phyloP scores from a whole-genome alignment of 2,113 vertebrate species.

The Podocnemis expansa region DNA sequence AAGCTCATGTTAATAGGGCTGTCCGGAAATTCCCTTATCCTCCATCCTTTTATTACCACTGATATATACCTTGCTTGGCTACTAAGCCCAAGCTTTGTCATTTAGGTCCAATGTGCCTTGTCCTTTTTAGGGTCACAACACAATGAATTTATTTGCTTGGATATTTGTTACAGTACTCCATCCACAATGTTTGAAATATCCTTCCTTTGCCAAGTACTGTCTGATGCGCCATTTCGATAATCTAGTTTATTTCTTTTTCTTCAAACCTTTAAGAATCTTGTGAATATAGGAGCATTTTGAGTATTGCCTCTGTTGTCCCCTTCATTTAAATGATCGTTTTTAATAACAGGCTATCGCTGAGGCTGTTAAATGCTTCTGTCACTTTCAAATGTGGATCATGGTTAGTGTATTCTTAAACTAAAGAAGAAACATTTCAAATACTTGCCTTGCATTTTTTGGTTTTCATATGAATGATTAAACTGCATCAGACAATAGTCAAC shows the following conservation, averaged over 20 bases:
- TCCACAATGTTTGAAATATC: neutral
- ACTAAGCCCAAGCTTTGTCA: neutral
- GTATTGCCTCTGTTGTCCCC: neutral
- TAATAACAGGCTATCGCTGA: neutral
- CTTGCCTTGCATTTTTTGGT: neutral
- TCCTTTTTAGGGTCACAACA: neutral
- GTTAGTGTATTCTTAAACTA: neutral
- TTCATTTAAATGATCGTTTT: neutral
- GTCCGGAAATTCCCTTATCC: neutral
- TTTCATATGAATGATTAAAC: neutral
- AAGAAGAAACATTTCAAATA: neutral
- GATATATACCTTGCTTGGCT: neutral
- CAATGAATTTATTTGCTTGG: neutral
- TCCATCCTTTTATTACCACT: neutral
- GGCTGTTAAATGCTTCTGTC: neutral
- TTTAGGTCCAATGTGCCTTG: neutral
- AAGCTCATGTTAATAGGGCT: neutral
- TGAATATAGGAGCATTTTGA: neutral
- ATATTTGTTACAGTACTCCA: neutral
- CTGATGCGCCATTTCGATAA: neutral
- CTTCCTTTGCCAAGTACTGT: rapidly evolving
- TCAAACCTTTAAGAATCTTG: neutral
- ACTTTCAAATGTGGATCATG: neutral
- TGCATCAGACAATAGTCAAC: neutral
- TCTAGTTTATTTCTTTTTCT: neutral